Conservation (phyloP, 2,888 invertebrate genomes). For the Plusia festucae region DNA sequence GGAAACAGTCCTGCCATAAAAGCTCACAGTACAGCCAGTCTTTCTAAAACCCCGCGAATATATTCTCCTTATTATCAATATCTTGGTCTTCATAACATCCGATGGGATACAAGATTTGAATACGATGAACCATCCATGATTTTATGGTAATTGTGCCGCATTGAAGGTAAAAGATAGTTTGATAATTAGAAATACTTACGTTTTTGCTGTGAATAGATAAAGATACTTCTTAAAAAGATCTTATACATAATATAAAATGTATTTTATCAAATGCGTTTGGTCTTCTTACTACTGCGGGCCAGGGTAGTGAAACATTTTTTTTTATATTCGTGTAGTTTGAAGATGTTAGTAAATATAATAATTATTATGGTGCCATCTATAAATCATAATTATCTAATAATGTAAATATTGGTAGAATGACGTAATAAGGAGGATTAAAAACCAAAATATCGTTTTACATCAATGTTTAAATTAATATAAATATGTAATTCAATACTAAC, state of each 20-base stretch:
- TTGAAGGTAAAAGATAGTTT: background rate
- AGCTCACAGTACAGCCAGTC: background rate
- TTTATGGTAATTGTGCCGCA: background rate
- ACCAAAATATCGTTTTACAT: too few relatives aligned
- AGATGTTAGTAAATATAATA: too few relatives aligned
- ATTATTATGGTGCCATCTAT: too few relatives aligned
- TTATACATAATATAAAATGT: too few relatives aligned
- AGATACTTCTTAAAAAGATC: too few relatives aligned
- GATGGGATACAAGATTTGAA: background rate
- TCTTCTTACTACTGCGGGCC: background rate
- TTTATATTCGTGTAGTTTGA: too few relatives aligned
- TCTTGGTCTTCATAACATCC: background rate
- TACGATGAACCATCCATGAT: background rate
- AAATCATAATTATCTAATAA: too few relatives aligned
- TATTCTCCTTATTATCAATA: slow-evolving; percentile 14
- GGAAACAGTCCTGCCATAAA: background rate
- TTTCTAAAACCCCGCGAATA: slow-evolving; percentile 26
- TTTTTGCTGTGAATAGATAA: background rate
- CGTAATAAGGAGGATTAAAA: too few relatives aligned
- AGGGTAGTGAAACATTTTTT: too few relatives aligned
- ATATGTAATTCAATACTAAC: background rate
- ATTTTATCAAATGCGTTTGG: background rate
- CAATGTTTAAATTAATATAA: too few relatives aligned
- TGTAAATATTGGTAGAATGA: too few relatives aligned
- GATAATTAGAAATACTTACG: background rate